phyloP scores from a whole-genome alignment of 2,113 vertebrate species.

The Albula glossodonta region DNA sequence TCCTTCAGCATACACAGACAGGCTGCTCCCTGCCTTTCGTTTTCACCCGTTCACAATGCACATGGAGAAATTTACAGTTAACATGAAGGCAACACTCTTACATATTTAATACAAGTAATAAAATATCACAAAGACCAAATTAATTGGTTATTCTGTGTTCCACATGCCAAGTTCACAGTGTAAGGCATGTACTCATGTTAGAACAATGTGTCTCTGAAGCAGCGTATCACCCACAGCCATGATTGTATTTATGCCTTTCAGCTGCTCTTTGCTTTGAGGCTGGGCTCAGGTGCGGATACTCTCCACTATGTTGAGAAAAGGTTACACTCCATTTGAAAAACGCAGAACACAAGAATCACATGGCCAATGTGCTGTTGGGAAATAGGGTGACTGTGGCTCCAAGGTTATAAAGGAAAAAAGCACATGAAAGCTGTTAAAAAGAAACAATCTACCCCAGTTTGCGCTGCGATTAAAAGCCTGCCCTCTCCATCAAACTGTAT shows the following conservation, averaged over 20 bases:
- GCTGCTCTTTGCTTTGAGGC: constrained; percentile 38
- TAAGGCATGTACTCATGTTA: constrained; percentile 36
- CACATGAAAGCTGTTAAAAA: constrained; percentile 33
- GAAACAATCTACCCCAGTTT: constrained; percentile 38
- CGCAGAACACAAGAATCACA: constrained; percentile 32
- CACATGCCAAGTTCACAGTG: constrained; percentile 19
- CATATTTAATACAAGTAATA: no score
- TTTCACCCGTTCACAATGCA: no score
- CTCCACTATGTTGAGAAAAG: constrained; percentile 36
- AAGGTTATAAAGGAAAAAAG: constrained; percentile 49
- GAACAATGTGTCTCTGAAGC: background rate
- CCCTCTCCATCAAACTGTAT: constrained; percentile 15
- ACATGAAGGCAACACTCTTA: no score
- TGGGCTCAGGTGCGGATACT: constrained; percentile 55
- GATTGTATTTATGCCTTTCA: constrained; percentile 17
- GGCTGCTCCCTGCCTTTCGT: no score
- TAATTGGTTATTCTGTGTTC: no score
- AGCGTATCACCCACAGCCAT: background rate
- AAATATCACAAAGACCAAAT: no score
- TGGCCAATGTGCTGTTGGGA: constrained; percentile 35
- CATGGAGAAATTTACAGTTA: no score
- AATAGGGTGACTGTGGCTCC: constrained; percentile 48
- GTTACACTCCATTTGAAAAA: constrained; percentile 37
- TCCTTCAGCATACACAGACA: no score
- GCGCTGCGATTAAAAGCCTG: constrained; percentile 52